Percentiles rank a stretch among this genome's conserved stretches.
These are phyloP conservation scores for Drosophila colorata DNA, from an alignment of 2,888 invertebrate species.

Conservation along the genomic window DNA sequence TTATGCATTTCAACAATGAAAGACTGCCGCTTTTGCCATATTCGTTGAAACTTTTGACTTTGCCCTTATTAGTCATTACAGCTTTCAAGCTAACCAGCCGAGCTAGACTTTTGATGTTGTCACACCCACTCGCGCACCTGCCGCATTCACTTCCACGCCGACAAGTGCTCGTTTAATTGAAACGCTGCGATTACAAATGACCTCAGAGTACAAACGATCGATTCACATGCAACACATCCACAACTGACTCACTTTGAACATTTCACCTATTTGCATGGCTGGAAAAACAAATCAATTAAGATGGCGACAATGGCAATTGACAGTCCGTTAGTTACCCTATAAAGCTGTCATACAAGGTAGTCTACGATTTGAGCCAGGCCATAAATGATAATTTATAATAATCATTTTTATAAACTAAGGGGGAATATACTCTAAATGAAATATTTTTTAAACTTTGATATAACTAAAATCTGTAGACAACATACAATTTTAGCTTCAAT, in stretches of 20 bases:
- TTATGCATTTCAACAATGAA: conserved; percentile 33
- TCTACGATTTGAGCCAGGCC: conserved; percentile 11
- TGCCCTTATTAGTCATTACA: conserved; percentile 52
- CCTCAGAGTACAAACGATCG: conserved; percentile 38
- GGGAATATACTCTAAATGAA: no score
- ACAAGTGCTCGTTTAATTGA: conserved; percentile 42
- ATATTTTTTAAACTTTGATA: no score
- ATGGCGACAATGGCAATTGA: not conserved
- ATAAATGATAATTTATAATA: not conserved
- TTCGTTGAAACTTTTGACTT: conserved; percentile 22
- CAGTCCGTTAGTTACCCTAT: conserved; percentile 5
- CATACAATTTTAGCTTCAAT: no score
- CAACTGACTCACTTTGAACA: conserved; percentile 51
- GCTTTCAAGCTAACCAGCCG: conserved; percentile 18
- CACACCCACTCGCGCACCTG: conserved; percentile 40
- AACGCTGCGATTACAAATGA: conserved; percentile 35
- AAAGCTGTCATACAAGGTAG: not conserved
- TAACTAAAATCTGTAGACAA: no score
- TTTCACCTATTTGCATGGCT: conserved; percentile 53
- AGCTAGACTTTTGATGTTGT: conserved; percentile 15
- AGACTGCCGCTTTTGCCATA: conserved; percentile 30
- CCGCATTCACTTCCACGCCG: conserved; percentile 25
- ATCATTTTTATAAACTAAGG: no score
- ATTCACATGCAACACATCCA: conserved; percentile 32
- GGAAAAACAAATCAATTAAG: conserved; percentile 39